A percentile compares a stretch with the other conserved stretches of the same genome.
These are phyloP conservation scores for Bombylius major DNA, from an alignment of 2,888 invertebrate species.

Conservation along the genomic window DNA sequence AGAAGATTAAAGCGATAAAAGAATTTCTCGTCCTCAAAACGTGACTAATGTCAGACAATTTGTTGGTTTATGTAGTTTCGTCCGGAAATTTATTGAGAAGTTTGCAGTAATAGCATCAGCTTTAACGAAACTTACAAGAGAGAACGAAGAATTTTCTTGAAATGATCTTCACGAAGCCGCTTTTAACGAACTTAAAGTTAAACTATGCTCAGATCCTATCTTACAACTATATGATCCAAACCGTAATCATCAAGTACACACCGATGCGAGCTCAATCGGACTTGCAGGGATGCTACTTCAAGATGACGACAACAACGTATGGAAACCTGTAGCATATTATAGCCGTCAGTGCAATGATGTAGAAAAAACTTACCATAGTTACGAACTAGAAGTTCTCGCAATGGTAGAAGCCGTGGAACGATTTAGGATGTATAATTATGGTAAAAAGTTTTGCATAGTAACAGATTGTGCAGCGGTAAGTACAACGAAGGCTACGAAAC, in stretches of 20 bases:
- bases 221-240: slow-evolving; percentile 18
- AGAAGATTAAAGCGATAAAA: too few species aligned
- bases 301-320: too few species aligned
- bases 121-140: slow-evolving; percentile 4
- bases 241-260: slow-evolving; percentile 22
- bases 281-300: slow-evolving; percentile 16
- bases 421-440: slow-evolving; percentile 27
- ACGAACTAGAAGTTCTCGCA: slow-evolving; percentile 31
- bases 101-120: slow-evolving; percentile 4
- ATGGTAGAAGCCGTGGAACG: slow-evolving; percentile 22
- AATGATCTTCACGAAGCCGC: too few species aligned
- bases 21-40: neutral
- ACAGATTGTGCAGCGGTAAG: slow-evolving; percentile 27
- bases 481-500: slow-evolving; percentile 20
- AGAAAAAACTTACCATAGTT: slow-evolving; percentile 27
- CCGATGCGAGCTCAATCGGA: too few species aligned
- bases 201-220: slow-evolving; percentile 16
- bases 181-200: slow-evolving; percentile 14
- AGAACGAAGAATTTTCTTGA: slow-evolving; percentile 9
- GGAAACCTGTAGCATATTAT: too few species aligned
- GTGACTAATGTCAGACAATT: neutral
- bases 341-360: too few species aligned
- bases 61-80: neutral
- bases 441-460: slow-evolving; percentile 20
- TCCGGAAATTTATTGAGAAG: slow-evolving; percentile 1